Percentiles rank a stretch among this genome's conserved stretches.
These are phyloP conservation scores for Caenorhabditis afra DNA, from an alignment of 2,888 invertebrate genomes.

Conservation along the genomic window DNA sequence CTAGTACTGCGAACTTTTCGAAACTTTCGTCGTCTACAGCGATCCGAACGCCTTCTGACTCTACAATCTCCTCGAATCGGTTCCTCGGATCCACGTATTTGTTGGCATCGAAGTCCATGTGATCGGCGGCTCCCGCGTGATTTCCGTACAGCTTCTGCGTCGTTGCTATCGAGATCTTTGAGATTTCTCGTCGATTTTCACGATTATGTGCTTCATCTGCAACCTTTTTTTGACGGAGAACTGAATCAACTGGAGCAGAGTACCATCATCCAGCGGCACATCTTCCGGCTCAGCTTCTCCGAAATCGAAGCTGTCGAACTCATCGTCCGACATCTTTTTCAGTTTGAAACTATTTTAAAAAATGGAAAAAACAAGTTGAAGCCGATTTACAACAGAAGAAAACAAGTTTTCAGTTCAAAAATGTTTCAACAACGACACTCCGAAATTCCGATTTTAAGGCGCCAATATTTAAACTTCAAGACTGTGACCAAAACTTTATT, in stretches of 20 bases:
- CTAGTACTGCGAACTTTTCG: conserved; percentile 19
- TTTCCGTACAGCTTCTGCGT: conserved; percentile 46
- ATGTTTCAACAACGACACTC: conserved; percentile 25
- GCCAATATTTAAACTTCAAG: neutral
- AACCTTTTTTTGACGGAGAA: neutral
- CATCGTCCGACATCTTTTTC: conserved; percentile 40
- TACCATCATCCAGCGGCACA: conserved; percentile 12
- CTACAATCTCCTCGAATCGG: conserved; percentile 36
- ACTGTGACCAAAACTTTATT: too few relatives aligned
- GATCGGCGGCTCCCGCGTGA: neutral
- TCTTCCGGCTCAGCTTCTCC: neutral
- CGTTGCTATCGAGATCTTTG: conserved; percentile 30
- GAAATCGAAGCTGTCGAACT: conserved; percentile 28
- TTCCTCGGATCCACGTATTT: conserved; percentile 32
- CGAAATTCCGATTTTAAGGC: conserved; percentile 13
- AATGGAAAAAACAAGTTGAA: neutral
- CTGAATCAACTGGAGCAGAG: neutral
- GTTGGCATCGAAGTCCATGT: conserved; percentile 6
- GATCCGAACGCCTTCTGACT: conserved; percentile 23
- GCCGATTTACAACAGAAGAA: too few relatives aligned
- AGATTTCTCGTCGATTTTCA: conserved; percentile 20
- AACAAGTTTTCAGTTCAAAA: conserved; percentile 8
- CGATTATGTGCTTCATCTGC: conserved; percentile 19
- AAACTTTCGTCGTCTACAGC: neutral
- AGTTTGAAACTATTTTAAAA: conserved; percentile 15